These are phyloP conservation scores for Sylvia atricapilla DNA, from an alignment of 2,113 vertebrate genomes.

Conservation along the genomic window DNA sequence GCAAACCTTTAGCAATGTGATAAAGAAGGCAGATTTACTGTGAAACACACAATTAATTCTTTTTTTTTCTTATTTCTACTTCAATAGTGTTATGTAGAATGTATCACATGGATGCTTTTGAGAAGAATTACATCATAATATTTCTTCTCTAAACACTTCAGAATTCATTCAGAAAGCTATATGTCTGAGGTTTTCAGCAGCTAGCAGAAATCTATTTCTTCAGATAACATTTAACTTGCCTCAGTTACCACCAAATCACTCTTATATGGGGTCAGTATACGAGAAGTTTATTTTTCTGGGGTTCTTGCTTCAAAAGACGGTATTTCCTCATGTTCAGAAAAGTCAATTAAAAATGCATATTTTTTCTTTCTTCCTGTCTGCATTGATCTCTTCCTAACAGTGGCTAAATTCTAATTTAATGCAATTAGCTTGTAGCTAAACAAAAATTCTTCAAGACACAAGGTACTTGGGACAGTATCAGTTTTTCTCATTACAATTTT, in stretches of 20 bases:
- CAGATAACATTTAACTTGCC: background rate
- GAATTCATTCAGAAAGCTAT: background rate
- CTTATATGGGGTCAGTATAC: background rate
- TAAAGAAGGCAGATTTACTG: background rate
- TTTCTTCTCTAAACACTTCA: background rate
- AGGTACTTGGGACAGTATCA: background rate
- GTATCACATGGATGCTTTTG: background rate
- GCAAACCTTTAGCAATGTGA: background rate
- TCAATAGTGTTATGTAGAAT: background rate
- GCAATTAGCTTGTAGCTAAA: background rate
- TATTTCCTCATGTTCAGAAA: background rate
- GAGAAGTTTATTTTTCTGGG: background rate
- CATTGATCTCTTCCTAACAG: background rate
- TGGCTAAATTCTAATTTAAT: background rate
- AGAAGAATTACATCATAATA: background rate
- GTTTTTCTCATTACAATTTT: background rate
- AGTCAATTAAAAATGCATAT: background rate
- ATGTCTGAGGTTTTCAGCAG: fast-evolving
- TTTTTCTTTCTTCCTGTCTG: background rate
- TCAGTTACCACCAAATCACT: background rate
- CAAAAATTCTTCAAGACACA: background rate
- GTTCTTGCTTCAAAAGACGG: background rate
- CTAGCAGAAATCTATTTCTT: background rate
- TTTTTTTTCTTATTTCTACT: background rate
- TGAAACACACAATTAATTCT: background rate